Evolutionary conservation across 2,797 vertebrate genomes (phyloP).

Genomic region (Gorsachius magnificus): DNA sequence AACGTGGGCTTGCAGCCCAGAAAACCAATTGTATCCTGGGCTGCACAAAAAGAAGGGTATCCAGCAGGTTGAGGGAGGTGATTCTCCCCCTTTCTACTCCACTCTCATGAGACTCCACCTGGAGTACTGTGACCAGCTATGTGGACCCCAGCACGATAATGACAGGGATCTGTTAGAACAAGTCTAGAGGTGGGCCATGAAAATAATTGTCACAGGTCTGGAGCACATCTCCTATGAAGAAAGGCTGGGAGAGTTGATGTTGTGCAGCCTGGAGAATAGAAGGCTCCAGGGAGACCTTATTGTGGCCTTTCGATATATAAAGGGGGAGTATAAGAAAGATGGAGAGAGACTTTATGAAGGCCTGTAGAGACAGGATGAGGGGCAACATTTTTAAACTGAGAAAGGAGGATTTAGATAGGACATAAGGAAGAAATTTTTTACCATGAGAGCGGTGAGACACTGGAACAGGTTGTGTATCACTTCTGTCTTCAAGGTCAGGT

Average conservation of each 20-base stretch:
- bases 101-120: background rate
- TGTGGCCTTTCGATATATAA: background rate
- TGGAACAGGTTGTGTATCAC: background rate
- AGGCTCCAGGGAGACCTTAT: background rate
- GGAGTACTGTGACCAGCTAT: background rate
- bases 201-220: background rate
- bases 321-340: no score
- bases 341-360: background rate
- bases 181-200: background rate
- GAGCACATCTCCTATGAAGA: background rate
- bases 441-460: background rate
- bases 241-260: background rate
- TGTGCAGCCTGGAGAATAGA: background rate
- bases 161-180: background rate
- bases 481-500: background rate
- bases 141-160: background rate
- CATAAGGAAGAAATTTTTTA: background rate
- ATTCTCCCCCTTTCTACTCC: no score
- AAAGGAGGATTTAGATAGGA: background rate
- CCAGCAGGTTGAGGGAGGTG: no score
- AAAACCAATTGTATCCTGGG: no score
- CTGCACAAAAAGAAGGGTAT: no score
- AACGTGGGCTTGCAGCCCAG: background rate
- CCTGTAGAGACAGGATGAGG: background rate
- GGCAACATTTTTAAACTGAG: background rate